These are phyloP conservation scores for Epinephelus lanceolatus DNA, from an alignment of 2,113 vertebrate species.

Conservation along the genomic window DNA sequence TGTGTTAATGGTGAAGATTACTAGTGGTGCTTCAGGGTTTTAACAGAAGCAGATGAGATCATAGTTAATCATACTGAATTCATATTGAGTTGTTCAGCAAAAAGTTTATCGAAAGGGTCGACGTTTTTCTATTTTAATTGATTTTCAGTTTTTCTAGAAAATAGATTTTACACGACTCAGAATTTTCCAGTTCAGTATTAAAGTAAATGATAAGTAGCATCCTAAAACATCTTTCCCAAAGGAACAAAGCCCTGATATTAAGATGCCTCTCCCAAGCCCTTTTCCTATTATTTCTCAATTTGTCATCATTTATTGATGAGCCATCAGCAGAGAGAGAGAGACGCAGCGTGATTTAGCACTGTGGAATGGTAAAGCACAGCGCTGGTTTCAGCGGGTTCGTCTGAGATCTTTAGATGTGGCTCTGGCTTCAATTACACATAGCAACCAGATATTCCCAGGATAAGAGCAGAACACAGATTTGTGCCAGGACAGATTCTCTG, in stretches of 20 bases:
- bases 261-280: slow-evolving; percentile 6
- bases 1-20: too few species aligned
- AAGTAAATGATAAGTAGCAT: background rate
- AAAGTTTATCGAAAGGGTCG: too few species aligned
- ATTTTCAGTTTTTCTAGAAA: background rate
- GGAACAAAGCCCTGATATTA: slow-evolving; percentile 1
- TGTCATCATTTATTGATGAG: slow-evolving; percentile 83
- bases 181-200: background rate
- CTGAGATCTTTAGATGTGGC: slow-evolving; percentile 82
- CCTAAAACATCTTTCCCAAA: background rate
- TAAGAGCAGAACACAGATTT: slow-evolving; percentile 80
- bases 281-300: slow-evolving; percentile 39
- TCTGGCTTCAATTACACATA: slow-evolving; percentile 89
- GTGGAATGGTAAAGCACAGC: slow-evolving; percentile 74
- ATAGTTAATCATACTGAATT: background rate
- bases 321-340: slow-evolving; percentile 76
- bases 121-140: too few species aligned
- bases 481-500: slow-evolving; percentile 76
- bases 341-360: slow-evolving; percentile 76
- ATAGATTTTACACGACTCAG: background rate
- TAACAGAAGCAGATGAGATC: background rate
- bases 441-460: slow-evolving; percentile 87
- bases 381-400: slow-evolving; percentile 77
- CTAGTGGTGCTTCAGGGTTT: too few species aligned
- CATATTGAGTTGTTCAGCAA: background rate